Evolutionary conservation across 2,113 vertebrate genomes (phyloP).

Genomic region (Scophthalmus maximus): DNA sequence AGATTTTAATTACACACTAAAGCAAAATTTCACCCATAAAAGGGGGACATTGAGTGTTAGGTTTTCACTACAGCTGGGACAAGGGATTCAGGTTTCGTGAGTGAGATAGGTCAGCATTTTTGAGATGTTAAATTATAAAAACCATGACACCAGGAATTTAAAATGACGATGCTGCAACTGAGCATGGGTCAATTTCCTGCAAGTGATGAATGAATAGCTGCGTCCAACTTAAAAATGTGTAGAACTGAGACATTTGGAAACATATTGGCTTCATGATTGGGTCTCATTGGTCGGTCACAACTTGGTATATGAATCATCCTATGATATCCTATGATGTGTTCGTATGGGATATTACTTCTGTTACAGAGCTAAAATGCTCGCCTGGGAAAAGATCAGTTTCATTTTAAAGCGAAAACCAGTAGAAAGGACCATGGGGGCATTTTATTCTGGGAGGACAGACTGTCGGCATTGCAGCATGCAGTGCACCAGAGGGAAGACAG

Average conservation of each 20-base stretch:
- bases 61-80: background rate
- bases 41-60: background rate
- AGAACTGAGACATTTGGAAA: too few relatives aligned
- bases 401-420: background rate
- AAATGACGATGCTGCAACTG: background rate
- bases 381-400: background rate
- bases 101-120: conserved; percentile 9
- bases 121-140: background rate
- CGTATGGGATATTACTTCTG: background rate
- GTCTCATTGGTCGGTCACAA: too few relatives aligned
- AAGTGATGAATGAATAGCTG: too few relatives aligned
- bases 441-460: conserved; percentile 7
- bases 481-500: conserved; percentile 38
- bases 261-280: too few relatives aligned
- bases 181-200: background rate
- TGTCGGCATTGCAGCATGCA: conserved; percentile 28
- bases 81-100: too few relatives aligned
- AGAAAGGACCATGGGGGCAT: background rate
- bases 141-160: background rate
- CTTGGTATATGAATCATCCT: too few relatives aligned
- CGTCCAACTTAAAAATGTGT: too few relatives aligned
- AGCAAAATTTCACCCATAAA: conserved; percentile 13
- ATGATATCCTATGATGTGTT: too few relatives aligned
- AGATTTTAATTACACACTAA: background rate
- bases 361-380: background rate